Base-by-base conservation (phyloP, 2,888 invertebrate species). In the Heliconius ethilla region DNA sequence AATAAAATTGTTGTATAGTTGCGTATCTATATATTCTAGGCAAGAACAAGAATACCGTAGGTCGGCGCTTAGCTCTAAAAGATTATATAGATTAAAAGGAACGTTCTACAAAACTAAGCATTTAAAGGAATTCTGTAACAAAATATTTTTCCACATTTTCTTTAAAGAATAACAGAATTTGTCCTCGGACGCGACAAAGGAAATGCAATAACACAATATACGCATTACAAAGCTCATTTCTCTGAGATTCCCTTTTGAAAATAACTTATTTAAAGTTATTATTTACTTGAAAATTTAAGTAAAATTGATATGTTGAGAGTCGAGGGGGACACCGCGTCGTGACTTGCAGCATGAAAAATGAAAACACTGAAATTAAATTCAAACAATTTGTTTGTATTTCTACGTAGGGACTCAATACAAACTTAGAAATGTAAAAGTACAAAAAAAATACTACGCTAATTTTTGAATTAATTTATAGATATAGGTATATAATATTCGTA, bases 191-290 rank as follows among this genome's bases (percentile, higher is more conserved):
- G 76, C 74, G 40, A 74, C 74, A 76, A 76, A 76, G 78, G 76
- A 74, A 76, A 78, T 75, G 75, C 72, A 75, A 77, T 79, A 77
- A 78, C 55, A 69, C 67, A 74, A 76, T 79, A 73, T 74, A 66
- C 76, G 62, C 80, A 76, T 79, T 77, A 79, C 79, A 79, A 77
- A 77, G 65, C 73, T 76, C n/a, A 77, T 77, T 73, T 77, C 77
- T 75, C 51, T 67, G 59, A 67, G 67, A 69, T 69, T 69, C 40
- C n/a, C 15, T 11, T 69, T 69, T 7, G 40, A n/a, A 67, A 67
- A 67, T 67, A 67, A 22, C 70, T 55, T 72, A 27, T 70, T 55
- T 18, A 29, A 51, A 55, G 10, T 55, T n/a, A 33, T 51, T 51
- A 11, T 51, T 51, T 40, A 25, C 18, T 27, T 40, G 6, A 27